Percentiles rank a stretch among this genome's conserved stretches.
phyloP scores from a whole-genome alignment of 2,888 invertebrate species.

The Oeneis ivallda region DNA sequence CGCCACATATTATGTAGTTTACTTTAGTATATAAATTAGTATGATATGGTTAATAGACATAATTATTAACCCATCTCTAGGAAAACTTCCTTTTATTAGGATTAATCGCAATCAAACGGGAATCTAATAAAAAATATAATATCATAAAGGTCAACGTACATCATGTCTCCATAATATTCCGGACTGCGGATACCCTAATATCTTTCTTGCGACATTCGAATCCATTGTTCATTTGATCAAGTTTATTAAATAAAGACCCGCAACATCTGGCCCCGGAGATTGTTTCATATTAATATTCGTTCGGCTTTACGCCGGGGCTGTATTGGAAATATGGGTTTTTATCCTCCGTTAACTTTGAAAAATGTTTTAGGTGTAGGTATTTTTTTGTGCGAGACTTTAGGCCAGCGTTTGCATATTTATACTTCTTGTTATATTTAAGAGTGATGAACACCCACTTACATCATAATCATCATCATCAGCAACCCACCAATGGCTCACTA shows the following conservation, averaged over 20 bases:
- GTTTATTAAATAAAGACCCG: slow-evolving; percentile 50
- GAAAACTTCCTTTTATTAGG: too few species aligned
- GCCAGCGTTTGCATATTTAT: background rate
- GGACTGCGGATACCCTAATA: slow-evolving; percentile 47
- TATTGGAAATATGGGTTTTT: slow-evolving; percentile 27
- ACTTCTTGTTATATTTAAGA: background rate
- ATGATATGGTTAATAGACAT: too few species aligned
- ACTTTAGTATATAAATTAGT: too few species aligned
- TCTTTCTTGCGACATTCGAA: slow-evolving; percentile 55
- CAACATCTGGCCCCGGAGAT: slow-evolving; percentile 21
- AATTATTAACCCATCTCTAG: too few species aligned
- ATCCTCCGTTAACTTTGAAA: slow-evolving; percentile 24
- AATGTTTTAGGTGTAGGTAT: slow-evolving; percentile 1
- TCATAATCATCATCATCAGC: too few species aligned
- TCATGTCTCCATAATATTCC: slow-evolving; percentile 4
- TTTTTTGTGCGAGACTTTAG: background rate
- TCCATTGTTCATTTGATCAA: slow-evolving; percentile 67
- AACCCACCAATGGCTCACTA: too few species aligned
- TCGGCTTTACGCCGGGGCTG: slow-evolving; percentile 18
- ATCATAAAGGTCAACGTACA: slow-evolving; percentile 4
- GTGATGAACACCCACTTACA: too few species aligned
- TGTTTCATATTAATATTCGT: slow-evolving; percentile 31
- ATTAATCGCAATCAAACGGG: too few species aligned
- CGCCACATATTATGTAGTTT: too few species aligned
- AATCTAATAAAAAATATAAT: background rate